A percentile compares a stretch with the other conserved stretches of the same genome.
Conservation (phyloP, 2,797 vertebrate genomes). For the Lophius americanus region DNA sequence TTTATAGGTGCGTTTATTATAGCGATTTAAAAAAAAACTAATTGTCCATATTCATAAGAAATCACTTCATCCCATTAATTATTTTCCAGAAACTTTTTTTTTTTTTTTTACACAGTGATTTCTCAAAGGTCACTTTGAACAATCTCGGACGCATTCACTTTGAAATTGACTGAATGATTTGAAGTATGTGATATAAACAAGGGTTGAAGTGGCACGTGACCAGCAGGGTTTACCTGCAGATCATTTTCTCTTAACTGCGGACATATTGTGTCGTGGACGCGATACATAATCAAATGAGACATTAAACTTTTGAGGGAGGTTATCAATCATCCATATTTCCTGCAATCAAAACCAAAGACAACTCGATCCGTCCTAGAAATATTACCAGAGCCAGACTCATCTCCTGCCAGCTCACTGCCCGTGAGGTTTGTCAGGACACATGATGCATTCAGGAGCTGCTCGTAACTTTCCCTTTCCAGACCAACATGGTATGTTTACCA, state of each 20-base stretch:
- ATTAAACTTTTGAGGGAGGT: conserved; percentile 1
- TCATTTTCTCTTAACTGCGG: neutral
- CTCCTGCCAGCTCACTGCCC: conserved; percentile 76
- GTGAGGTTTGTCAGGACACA: conserved; percentile 82
- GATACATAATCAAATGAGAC: conserved; percentile 17
- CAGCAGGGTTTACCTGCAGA: too few relatives aligned
- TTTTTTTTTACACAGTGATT: neutral
- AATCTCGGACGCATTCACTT: neutral
- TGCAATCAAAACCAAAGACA: conserved; percentile 1
- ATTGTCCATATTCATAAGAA: too few relatives aligned
- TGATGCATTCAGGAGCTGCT: conserved; percentile 53
- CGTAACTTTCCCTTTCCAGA: neutral
- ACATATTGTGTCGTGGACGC: conserved; percentile 21
- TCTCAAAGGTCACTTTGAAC: neutral
- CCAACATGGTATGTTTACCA: neutral
- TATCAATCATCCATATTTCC: conserved; percentile 21
- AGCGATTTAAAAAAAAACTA: too few relatives aligned
- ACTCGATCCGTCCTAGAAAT: conserved; percentile 7
- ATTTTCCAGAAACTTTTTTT: neutral
- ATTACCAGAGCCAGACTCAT: conserved; percentile 3
- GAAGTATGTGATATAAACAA: too few relatives aligned
- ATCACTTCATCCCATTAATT: too few relatives aligned
- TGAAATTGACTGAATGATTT: neutral
- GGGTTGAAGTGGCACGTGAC: too few relatives aligned
- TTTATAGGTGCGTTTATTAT: too few relatives aligned